phyloP scores from a whole-genome alignment of 2,888 invertebrate species.

The Lochmaea capreae region DNA sequence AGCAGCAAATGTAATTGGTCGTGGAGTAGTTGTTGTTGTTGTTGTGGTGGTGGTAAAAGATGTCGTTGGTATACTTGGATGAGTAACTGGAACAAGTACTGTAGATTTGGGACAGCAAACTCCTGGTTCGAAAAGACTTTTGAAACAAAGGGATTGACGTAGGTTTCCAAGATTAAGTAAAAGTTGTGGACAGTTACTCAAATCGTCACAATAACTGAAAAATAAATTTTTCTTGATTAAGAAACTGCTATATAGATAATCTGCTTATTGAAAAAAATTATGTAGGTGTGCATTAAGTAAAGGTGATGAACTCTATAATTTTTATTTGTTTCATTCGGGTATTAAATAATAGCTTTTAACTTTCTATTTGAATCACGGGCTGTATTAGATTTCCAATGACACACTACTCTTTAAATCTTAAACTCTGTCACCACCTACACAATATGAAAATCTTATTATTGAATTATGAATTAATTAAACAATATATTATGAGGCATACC shows the following conservation, averaged over 20 bases:
- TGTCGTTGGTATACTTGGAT: slow-evolving; percentile 50
- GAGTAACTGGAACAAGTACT: slow-evolving; percentile 52
- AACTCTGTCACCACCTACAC: no score
- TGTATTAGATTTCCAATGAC: slow-evolving; percentile 29
- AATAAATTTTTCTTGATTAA: neutral
- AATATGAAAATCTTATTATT: no score
- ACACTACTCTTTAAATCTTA: neutral
- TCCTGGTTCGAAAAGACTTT: slow-evolving; percentile 90
- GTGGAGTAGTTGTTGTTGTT: slow-evolving; percentile 56
- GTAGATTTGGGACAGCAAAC: slow-evolving; percentile 84
- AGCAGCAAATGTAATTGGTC: slow-evolving; percentile 50
- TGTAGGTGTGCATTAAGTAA: no score
- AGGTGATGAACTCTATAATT: no score
- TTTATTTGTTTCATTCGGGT: neutral
- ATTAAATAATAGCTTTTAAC: slow-evolving; percentile 28
- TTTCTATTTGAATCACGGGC: slow-evolving; percentile 25
- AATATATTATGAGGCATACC: no score
- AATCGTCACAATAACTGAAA: slow-evolving; percentile 79
- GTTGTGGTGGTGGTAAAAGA: slow-evolving; percentile 56
- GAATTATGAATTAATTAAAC: no score
- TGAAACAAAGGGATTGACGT: slow-evolving; percentile 89
- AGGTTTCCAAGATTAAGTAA: slow-evolving; percentile 83
- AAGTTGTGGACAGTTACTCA: slow-evolving; percentile 89
- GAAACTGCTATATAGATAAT: no score
- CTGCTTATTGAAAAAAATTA: no score